Base-by-base conservation (phyloP, 2,797 vertebrate species). In the Trichosurus vulpecula region DNA sequence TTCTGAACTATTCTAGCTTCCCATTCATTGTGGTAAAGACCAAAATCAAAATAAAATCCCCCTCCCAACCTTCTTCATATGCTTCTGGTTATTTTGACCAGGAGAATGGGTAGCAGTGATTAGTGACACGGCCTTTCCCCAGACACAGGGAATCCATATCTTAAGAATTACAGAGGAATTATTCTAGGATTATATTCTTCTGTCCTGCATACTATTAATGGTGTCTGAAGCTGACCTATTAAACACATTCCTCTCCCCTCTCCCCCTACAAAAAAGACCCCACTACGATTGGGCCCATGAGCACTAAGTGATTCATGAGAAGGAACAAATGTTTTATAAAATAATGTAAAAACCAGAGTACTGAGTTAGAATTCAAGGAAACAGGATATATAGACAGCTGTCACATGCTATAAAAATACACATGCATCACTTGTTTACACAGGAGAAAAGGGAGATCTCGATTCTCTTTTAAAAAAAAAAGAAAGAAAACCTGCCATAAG, bases 71-170 rank as follows among this genome's bases (percentile, higher is more conserved):
- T 66, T 6, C 35, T 11, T 92, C 54, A 89, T 9, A 87, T 22
- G 27, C 58, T 93, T 89, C 13, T 96, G 94, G 92, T 97, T 97
- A 57, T 96, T n/a, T 94, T 92, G 94, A 52, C 53, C 91, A 61
- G 89, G 61, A 90, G 47, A 93, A 47, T 54, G 66, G 61, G 94
- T 91, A 93, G 90, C 92, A 95, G 19, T 8, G 96, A 90, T 25
- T 90, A 91, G 95, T 91, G 57, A 52, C 52, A 95, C 74, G 93
- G 97, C 94, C 96, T 94, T 93, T 95, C 97, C 96, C 91, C 30
- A 95, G 54, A 96, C 16, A 95, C 31, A 90, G 58, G 58, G 58
- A 89, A 90, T 90, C 91, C 92, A 89, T 55, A 95, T 93, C 81
- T 96, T 91, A 95, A 93, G 54, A 95, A 95, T 94, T 58, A 6